Percentiles rank a stretch among this genome's conserved stretches.
phyloP scores from a whole-genome alignment of 2,888 invertebrate genomes.

The Parnassius mnemosyne region DNA sequence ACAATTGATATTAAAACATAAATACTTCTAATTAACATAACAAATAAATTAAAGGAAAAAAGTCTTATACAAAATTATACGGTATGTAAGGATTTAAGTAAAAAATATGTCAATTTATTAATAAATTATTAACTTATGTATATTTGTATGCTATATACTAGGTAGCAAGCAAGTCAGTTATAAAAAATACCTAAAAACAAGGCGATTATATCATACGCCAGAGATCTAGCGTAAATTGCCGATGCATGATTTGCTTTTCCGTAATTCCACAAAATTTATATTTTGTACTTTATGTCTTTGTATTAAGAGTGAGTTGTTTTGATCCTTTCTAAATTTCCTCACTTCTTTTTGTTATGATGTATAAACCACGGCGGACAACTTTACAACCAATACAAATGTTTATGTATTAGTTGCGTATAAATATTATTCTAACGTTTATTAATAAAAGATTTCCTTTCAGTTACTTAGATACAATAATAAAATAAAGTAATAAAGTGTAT shows the following conservation, averaged over 20 bases:
- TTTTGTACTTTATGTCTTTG: background rate
- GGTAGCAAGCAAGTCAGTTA: no score
- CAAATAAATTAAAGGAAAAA: no score
- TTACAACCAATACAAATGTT: background rate
- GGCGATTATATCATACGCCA: background rate
- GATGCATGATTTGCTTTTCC: background rate
- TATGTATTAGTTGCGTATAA: background rate
- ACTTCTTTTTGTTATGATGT: background rate
- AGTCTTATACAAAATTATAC: no score
- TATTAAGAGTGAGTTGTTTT: background rate
- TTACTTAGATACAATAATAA: background rate
- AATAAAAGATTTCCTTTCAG: background rate
- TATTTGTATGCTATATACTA: no score
- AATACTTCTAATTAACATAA: no score
- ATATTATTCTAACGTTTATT: background rate
- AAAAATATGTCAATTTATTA: no score
- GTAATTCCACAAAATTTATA: background rate
- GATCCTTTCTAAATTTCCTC: background rate
- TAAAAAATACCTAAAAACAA: background rate
- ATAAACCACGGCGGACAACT: background rate
- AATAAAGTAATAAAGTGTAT: background rate
- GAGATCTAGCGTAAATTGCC: background rate
- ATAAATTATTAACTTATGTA: no score
- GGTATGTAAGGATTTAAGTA: no score
- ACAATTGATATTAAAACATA: no score